Percentiles rank a stretch among this genome's conserved stretches.
phyloP scores from a whole-genome alignment of 2,797 vertebrate species.

The Sparus aurata region DNA sequence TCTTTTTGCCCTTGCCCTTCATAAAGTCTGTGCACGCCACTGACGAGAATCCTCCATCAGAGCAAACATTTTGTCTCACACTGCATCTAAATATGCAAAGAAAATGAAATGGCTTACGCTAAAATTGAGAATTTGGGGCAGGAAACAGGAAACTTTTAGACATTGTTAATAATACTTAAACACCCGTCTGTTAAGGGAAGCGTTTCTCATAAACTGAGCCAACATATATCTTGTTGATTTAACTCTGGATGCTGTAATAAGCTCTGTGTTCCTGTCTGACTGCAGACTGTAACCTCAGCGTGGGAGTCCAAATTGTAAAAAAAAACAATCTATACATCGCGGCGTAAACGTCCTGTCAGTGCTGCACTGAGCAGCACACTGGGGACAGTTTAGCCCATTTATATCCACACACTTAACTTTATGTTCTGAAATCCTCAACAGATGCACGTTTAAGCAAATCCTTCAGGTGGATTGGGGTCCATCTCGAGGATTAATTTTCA shows the following conservation, averaged over 20 bases:
- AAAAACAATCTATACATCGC: background rate
- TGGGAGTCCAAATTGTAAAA: background rate
- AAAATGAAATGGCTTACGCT: no score
- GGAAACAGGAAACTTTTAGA: no score
- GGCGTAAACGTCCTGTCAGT: background rate
- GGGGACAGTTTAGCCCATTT: background rate
- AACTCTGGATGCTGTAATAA: no score
- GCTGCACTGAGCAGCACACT: background rate
- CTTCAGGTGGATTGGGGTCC: background rate
- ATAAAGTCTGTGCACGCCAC: no score
- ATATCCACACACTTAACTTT: background rate
- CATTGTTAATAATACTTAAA: no score
- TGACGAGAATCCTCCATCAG: background rate
- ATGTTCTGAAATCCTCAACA: constrained; percentile 9
- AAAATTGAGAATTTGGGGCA: no score
- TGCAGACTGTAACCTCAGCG: background rate
- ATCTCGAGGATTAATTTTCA: constrained; percentile 18
- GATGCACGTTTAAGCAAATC: constrained; percentile 12
- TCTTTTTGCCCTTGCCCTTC: no score
- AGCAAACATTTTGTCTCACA: no score
- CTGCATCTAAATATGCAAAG: no score
- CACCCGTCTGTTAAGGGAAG: background rate
- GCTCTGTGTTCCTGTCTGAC: no score
- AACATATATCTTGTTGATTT: background rate
- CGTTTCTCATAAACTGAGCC: background rate